Conservation (phyloP, 1,140 invertebrate species). For the Paracyclopina nana region DNA sequence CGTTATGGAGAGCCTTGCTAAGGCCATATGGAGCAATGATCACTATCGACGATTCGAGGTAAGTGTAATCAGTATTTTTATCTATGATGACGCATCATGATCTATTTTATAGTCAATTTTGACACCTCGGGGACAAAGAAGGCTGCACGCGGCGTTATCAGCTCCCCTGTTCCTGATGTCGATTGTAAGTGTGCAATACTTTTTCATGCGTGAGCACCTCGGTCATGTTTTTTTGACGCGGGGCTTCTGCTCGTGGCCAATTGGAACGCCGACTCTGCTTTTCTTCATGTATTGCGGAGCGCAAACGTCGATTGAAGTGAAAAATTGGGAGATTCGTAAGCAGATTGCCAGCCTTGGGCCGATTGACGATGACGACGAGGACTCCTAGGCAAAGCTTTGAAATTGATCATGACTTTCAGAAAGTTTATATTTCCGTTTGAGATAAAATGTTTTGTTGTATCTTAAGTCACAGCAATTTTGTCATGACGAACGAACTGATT, state of each 20-base stretch:
- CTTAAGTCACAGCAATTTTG: too few species aligned
- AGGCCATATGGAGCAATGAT: not conserved
- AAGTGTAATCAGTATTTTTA: constrained; percentile 1
- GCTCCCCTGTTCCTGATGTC: constrained; percentile 5
- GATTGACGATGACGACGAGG: too few species aligned
- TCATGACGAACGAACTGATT: not conserved
- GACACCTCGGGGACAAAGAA: not conserved
- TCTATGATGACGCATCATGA: constrained; percentile 1
- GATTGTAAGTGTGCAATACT: not conserved
- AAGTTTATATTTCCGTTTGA: too few species aligned
- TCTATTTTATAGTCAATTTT: constrained; percentile 2
- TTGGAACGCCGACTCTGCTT: not conserved
- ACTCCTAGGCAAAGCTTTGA: too few species aligned
- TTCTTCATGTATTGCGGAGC: constrained; percentile 13
- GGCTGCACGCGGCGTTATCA: constrained; percentile 2
- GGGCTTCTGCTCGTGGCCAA: not conserved
- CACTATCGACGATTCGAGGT: constrained; percentile 5
- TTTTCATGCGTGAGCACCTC: constrained; percentile 6
- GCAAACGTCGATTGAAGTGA: constrained; percentile 8
- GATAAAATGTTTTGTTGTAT: too few species aligned
- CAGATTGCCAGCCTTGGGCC: too few species aligned
- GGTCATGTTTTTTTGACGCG: not conserved
- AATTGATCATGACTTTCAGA: too few species aligned
- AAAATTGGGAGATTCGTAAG: constrained; percentile 13
- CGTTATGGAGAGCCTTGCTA: constrained; percentile 35